Percentiles rank a stretch among this genome's conserved stretches.
These are phyloP conservation scores for Frankliniella intonsa DNA, from an alignment of 2,888 invertebrate genomes.

Conservation along the genomic window DNA sequence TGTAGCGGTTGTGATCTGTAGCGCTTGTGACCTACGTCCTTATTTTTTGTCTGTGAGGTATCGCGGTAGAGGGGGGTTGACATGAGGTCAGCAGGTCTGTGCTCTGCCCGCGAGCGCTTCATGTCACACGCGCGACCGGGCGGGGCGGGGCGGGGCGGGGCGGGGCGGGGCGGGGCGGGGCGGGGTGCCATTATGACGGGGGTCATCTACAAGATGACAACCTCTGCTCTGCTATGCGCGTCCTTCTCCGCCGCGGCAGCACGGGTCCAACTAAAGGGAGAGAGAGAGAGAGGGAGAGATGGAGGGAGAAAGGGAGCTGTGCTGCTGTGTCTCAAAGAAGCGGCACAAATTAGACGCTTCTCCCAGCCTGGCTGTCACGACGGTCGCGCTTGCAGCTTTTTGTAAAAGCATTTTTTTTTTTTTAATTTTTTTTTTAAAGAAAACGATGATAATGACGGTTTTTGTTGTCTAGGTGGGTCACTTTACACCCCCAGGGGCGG, in stretches of 20 bases:
- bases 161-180: neutral
- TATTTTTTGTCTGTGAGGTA: no score
- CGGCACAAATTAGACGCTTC: no score
- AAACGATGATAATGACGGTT: no score
- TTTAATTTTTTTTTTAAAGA: neutral
- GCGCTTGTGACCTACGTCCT: no score
- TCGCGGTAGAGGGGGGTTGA: no score
- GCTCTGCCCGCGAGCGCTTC: no score
- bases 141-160: neutral
- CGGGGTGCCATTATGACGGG: slow-evolving; percentile 14
- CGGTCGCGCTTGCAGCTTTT: neutral
- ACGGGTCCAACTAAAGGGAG: neutral
- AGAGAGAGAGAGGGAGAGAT: neutral
- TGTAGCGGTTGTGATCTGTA: no score
- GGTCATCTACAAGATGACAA: neutral
- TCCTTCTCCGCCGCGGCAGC: neutral
- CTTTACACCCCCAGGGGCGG: no score
- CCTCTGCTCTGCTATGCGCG: neutral
- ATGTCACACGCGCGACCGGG: slow-evolving; percentile 5
- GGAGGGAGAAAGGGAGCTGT: neutral
- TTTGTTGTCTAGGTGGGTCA: no score
- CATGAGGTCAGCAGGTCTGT: no score
- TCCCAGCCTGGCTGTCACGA: no score
- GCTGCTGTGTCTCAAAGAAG: neutral
- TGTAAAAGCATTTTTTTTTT: neutral